Evolutionary conservation across 2,888 invertebrate genomes (phyloP).

Genomic region (Drosophila seclusa): DNA sequence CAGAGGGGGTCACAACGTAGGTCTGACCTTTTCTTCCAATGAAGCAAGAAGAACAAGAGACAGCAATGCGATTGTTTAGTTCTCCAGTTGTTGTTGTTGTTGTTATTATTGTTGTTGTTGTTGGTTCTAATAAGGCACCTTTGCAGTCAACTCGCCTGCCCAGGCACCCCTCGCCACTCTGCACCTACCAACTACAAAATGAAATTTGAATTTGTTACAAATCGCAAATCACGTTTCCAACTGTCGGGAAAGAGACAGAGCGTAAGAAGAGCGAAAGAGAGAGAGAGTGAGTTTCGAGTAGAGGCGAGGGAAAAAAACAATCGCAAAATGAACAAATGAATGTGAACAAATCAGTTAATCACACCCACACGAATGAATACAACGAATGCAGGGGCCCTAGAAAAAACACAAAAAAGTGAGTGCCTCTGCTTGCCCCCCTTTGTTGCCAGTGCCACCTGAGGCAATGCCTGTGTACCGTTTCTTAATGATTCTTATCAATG

Average conservation of each 20-base stretch:
- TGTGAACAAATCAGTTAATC: slow-evolving; percentile 84
- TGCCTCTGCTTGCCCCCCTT: slow-evolving; percentile 1
- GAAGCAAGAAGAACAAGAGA: slow-evolving; percentile 35
- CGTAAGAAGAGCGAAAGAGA: background rate
- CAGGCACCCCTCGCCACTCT: background rate
- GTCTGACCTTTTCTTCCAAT: slow-evolving; percentile 66
- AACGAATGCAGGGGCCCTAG: slow-evolving; percentile 35
- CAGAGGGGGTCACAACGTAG: slow-evolving; percentile 62
- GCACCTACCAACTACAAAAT: slow-evolving; percentile 28
- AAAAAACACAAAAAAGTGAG: slow-evolving; percentile 8
- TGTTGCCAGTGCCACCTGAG: slow-evolving; percentile 16
- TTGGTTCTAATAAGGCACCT: slow-evolving; percentile 53
- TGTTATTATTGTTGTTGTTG: slow-evolving; percentile 16
- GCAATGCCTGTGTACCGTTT: slow-evolving; percentile 31
- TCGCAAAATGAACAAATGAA: slow-evolving; percentile 79
- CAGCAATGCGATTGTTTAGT: slow-evolving; percentile 3
- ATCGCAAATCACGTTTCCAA: slow-evolving; percentile 83
- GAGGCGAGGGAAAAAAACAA: slow-evolving; percentile 41
- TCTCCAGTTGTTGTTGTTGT: slow-evolving; percentile 33
- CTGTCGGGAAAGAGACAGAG: slow-evolving; percentile 10
- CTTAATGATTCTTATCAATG: slow-evolving; percentile 76
- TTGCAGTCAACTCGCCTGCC: slow-evolving; percentile 19
- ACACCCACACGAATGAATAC: slow-evolving; percentile 81
- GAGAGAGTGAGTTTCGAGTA: slow-evolving; percentile 9
- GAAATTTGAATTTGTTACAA: slow-evolving; percentile 83